Evolutionary conservation across 2,888 invertebrate species (phyloP), one percentile per base, ranked within the genome.

Genomic region (Nemurella pictetii): DNA sequence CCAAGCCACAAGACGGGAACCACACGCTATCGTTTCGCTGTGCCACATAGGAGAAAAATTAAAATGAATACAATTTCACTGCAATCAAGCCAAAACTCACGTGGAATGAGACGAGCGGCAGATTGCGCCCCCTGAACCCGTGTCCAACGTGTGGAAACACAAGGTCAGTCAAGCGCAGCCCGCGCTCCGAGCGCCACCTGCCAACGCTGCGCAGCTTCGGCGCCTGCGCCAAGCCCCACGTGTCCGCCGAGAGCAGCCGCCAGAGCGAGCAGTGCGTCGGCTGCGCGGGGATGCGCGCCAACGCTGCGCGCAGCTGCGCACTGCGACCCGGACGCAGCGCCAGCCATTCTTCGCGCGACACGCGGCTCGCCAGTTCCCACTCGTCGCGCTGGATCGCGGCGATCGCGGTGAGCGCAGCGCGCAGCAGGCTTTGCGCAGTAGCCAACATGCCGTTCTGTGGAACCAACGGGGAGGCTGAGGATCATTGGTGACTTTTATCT

Each of bases 321-420:
- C 90, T 87, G 89, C 95, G 95, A 0, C 93, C 93, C 0, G 95
- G 94, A 87, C 95, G 92, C 86, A 96, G 94, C 0, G 95, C 93
- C 88, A 96, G 96, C 95, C 96, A 97, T 90, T 97, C 96, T 89
- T 96, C 96, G 87, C 96, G 95, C 0, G 95, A 96, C 1, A 96
- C 94, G 89, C 94, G 94, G 0, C 94, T 93, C 4, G 95, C 94
- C 73, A 95, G 92, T 32, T 95, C 94, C 83, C 93, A 92, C 90
- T 97, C 96, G 74, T 94, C 94, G 77, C 92, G 90, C 0, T 95
- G 92, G 0, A 95, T 93, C 73, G 92, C 92, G 77, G 95, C 94
- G 84, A 96, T 88, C 0, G 95, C 94, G n/a, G 93, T 92, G 12
- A 94, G 91, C 88, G 96, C 93, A 0, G 94, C 93, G 87, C 91